phyloP scores from a whole-genome alignment of 2,888 invertebrate species.

The Erebia palarica region DNA sequence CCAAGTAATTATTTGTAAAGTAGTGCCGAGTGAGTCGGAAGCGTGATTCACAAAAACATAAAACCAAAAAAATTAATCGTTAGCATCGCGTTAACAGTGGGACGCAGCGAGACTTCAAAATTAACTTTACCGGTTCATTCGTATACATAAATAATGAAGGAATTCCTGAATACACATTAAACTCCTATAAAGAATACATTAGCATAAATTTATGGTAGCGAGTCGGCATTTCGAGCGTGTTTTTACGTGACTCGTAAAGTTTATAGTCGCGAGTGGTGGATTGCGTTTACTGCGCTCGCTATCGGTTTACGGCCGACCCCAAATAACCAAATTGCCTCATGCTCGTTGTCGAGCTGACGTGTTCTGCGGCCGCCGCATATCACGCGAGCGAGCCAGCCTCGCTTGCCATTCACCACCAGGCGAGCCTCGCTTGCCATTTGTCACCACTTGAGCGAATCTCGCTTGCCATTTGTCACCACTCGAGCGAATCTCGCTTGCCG shows the following conservation, averaged over 20 bases:
- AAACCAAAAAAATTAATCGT: slow-evolving; percentile 64
- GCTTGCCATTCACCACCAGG: background rate
- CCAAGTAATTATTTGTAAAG: slow-evolving; percentile 58
- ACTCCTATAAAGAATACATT: slow-evolving; percentile 83
- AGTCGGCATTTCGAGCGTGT: slow-evolving; percentile 80
- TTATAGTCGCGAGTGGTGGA: slow-evolving; percentile 82
- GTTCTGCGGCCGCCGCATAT: slow-evolving; percentile 45
- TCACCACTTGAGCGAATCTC: background rate
- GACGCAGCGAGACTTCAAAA: slow-evolving; percentile 77
- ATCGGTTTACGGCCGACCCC: slow-evolving; percentile 81
- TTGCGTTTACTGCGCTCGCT: slow-evolving; percentile 81
- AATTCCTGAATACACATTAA: slow-evolving; percentile 83
- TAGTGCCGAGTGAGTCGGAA: slow-evolving; percentile 57
- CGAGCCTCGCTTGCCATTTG: background rate
- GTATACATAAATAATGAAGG: slow-evolving; percentile 81
- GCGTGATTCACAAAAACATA: slow-evolving; percentile 56
- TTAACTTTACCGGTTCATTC: slow-evolving; percentile 82
- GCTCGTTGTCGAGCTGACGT: slow-evolving; percentile 63
- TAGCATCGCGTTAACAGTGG: slow-evolving; percentile 68
- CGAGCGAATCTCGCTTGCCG: background rate
- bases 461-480: background rate
- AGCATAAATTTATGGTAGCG: slow-evolving; percentile 82
- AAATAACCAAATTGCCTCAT: slow-evolving; percentile 79
- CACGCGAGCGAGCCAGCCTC: background rate
- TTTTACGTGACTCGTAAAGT: slow-evolving; percentile 83